Percentiles rank a stretch among this genome's conserved stretches.
Evolutionary conservation across 2,113 vertebrate species (phyloP).

Genomic region (Cathartes aura): DNA sequence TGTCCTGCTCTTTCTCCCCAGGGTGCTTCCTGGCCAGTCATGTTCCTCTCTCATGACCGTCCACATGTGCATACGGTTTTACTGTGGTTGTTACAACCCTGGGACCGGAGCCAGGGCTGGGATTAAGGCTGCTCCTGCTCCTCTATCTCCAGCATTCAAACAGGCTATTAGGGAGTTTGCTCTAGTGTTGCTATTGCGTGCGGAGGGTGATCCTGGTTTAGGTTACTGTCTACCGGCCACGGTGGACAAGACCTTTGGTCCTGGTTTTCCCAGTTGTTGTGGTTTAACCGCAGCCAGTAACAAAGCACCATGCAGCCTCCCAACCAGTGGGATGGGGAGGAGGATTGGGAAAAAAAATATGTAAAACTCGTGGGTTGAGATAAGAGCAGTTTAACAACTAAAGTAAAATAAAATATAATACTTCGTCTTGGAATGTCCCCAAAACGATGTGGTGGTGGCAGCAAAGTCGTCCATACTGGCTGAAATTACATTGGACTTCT

Average conservation of each 20-base stretch:
- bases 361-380: too few species aligned
- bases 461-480: neutral
- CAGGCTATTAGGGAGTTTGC: neutral
- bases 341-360: too few species aligned
- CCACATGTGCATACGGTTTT: rapidly evolving
- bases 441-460: neutral
- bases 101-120: neutral
- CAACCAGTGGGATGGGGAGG: too few species aligned
- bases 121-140: neutral
- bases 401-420: too few species aligned
- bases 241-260: neutral
- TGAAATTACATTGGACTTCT: neutral
- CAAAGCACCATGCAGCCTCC: too few species aligned
- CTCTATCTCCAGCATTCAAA: neutral
- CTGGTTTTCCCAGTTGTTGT: neutral
- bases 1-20: neutral
- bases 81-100: neutral
- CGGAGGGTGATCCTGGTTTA: neutral
- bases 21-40: rapidly evolving
- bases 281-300: too few species aligned
- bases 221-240: rapidly evolving
- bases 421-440: neutral
- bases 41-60: neutral
- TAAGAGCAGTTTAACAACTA: too few species aligned
- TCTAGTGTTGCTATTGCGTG: rapidly evolving